phyloP scores from a whole-genome alignment of 2,888 invertebrate species.

The Agonopterix alstromeriana region DNA sequence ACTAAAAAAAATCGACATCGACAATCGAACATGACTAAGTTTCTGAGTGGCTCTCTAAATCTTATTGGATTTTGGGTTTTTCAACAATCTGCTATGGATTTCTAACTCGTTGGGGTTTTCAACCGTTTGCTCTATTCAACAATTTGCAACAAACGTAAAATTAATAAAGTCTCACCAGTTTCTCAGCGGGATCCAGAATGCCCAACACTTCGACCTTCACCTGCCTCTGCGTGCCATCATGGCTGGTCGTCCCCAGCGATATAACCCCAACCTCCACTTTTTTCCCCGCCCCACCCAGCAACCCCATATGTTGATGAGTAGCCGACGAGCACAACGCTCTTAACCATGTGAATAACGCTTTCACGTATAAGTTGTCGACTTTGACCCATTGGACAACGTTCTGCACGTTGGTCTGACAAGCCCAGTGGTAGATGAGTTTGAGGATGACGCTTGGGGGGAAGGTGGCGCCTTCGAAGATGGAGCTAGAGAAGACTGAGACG shows the following conservation, averaged over 20 bases:
- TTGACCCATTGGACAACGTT: constrained; percentile 94
- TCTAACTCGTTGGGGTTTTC: no score
- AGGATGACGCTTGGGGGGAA: constrained; percentile 89
- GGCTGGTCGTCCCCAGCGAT: constrained; percentile 90
- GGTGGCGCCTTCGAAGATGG: constrained; percentile 90
- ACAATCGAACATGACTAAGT: no score
- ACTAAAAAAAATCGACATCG: no score
- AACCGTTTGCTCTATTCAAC: no score
- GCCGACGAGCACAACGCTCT: constrained; percentile 88
- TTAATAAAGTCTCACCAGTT: constrained; percentile 57
- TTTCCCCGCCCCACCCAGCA: constrained; percentile 83
- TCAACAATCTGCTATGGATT: no score
- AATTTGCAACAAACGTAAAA: no score
- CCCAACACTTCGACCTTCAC: constrained; percentile 93
- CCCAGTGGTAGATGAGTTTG: constrained; percentile 93
- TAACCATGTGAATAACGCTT: constrained; percentile 77
- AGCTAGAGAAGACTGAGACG: constrained; percentile 91
- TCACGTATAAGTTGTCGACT: constrained; percentile 75
- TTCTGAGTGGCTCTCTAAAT: no score
- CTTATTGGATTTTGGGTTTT: no score
- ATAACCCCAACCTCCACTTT: constrained; percentile 90
- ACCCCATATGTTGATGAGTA: constrained; percentile 84
- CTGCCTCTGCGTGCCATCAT: constrained; percentile 84
- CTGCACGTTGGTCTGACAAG: constrained; percentile 92
- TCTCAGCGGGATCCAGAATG: constrained; percentile 84